A percentile compares a stretch with the other conserved stretches of the same genome.
Conservation (phyloP, 2,797 vertebrate genomes). For the Sebastes flavidus region DNA sequence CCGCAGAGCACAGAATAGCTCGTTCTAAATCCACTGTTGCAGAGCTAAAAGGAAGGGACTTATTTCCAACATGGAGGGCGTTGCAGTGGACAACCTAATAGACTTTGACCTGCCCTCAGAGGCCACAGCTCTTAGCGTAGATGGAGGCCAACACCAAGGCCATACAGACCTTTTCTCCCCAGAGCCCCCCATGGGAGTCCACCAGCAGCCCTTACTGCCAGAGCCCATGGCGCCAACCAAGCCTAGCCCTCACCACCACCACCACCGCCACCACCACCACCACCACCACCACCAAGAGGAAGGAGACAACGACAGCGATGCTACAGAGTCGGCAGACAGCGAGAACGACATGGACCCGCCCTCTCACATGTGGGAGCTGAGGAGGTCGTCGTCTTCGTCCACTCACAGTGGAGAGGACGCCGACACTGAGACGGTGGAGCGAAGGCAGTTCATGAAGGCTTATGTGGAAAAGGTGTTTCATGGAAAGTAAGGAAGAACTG, state of each 20-base stretch:
- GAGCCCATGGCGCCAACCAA: slow-evolving; percentile 62
- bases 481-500: slow-evolving; percentile 81
- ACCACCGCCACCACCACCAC: slow-evolving; percentile 12
- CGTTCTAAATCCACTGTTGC: not conserved
- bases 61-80: slow-evolving; percentile 84
- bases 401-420: slow-evolving; percentile 87
- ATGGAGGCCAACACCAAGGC: slow-evolving; percentile 26
- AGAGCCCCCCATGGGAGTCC: slow-evolving; percentile 36
- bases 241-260: slow-evolving; percentile 14
- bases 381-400: slow-evolving; percentile 90
- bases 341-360: slow-evolving; percentile 89
- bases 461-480: slow-evolving; percentile 96
- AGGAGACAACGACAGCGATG: slow-evolving; percentile 85
- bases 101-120: slow-evolving; percentile 84
- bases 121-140: slow-evolving; percentile 24
- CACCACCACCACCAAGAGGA: slow-evolving; percentile 47
- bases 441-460: slow-evolving; percentile 87
- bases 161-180: slow-evolving; percentile 69
- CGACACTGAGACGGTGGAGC: slow-evolving; percentile 77
- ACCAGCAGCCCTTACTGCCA: slow-evolving; percentile 67
- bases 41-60: not conserved
- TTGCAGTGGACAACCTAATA: slow-evolving; percentile 88
- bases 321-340: slow-evolving; percentile 94
- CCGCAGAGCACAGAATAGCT: slow-evolving; percentile 20
- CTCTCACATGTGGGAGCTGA: slow-evolving; percentile 77